These are phyloP conservation scores for Ptilodon capucinus DNA, from an alignment of 2,888 invertebrate species.

Conservation along the genomic window DNA sequence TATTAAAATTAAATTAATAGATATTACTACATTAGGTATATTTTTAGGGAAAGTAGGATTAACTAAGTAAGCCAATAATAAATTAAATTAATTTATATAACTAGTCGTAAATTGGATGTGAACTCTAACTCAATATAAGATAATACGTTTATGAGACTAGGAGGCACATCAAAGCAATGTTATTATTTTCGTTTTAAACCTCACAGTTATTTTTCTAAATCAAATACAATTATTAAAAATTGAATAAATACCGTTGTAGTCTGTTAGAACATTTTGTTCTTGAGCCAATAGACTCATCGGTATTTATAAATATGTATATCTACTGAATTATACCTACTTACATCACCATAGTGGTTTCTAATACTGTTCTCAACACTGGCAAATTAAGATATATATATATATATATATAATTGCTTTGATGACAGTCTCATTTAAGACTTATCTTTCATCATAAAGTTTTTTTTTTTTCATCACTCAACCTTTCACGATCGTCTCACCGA, in stretches of 20 bases:
- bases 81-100: slow-evolving; percentile 3
- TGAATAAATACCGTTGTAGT: slow-evolving; percentile 64
- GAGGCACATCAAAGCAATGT: slow-evolving; percentile 67
- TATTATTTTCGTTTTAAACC: slow-evolving; percentile 6
- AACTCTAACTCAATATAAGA: slow-evolving; percentile 45
- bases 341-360: too few species aligned
- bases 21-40: too few species aligned
- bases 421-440: slow-evolving; percentile 42
- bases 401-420: slow-evolving; percentile 38
- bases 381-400: not conserved
- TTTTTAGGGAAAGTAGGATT: slow-evolving; percentile 7
- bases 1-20: not conserved
- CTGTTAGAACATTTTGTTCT: slow-evolving; percentile 75
- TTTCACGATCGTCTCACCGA: not conserved
- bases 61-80: slow-evolving; percentile 8
- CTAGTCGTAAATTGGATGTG: slow-evolving; percentile 48
- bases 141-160: slow-evolving; percentile 55
- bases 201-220: not conserved
- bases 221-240: slow-evolving; percentile 11
- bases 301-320: slow-evolving; percentile 48
- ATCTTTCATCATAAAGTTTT: slow-evolving; percentile 22
- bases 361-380: too few species aligned
- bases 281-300: slow-evolving; percentile 76
- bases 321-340: not conserved
- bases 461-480: not conserved